These are phyloP conservation scores for Rostratula benghalensis DNA, from an alignment of 2,113 vertebrate species.

Conservation along the genomic window DNA sequence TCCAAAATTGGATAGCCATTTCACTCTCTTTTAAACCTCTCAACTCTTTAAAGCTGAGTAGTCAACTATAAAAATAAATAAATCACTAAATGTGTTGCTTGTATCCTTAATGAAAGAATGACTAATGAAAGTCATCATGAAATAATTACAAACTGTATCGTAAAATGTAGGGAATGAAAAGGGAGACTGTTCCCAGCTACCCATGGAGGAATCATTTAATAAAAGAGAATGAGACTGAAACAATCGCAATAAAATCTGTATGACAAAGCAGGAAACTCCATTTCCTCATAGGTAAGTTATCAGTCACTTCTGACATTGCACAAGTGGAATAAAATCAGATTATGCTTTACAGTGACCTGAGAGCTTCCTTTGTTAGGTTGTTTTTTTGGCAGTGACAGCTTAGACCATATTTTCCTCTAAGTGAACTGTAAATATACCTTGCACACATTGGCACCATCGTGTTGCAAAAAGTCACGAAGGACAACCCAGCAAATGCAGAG, in stretches of 20 bases:
- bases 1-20: not conserved
- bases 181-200: not conserved
- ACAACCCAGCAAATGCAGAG: not conserved
- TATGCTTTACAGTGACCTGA: slow-evolving; percentile 8
- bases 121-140: not conserved
- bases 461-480: not conserved
- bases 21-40: not conserved
- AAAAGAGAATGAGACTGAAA: not conserved
- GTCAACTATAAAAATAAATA: not conserved
- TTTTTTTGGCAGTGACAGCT: not conserved
- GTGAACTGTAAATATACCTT: not conserved
- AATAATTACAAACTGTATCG: not conserved
- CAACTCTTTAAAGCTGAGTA: not conserved
- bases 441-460: not conserved
- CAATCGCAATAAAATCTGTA: not conserved
- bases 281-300: slow-evolving; percentile 36
- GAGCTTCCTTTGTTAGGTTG: not conserved
- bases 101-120: not conserved
- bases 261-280: not conserved
- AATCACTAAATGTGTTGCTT: not conserved
- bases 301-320: not conserved
- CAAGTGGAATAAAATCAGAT: slow-evolving; percentile 28
- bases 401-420: not conserved
- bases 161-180: not conserved
- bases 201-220: not conserved